Evolutionary conservation across 2,888 invertebrate genomes (phyloP), one percentile per base, ranked within the genome.

Genomic region (Epirrhoe alternata): DNA sequence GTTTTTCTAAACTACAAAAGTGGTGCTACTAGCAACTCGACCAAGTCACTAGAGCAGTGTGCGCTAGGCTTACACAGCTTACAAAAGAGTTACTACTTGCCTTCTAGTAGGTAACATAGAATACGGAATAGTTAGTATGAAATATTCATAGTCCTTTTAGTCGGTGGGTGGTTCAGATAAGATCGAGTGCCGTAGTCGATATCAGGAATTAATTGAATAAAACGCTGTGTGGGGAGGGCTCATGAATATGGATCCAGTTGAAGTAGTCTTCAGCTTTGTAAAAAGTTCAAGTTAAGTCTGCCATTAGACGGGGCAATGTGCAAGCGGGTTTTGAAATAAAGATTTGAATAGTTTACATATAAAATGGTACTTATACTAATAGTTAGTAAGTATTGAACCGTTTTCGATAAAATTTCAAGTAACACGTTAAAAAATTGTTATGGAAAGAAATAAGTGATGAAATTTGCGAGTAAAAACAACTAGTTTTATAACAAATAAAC

Each of bases 181-280:
- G 81, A 80, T 82, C 77, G 71, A 74, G 72, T 68, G 71, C 72
- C 24, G 24, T 61, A 65, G 72, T 59, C 68, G 74, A 72, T 90
- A 89, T 88, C 84, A 79, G 74, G 80, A 84, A 87, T 88, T 92
- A 92, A 92, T 92, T 90, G 89, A 90, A 92, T 90, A 87, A 89
- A 90, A 87, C 82, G 81, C 84, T 81, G 80, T 80, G 81, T 82
- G 81, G 81, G 81, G 79, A 78, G 74, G 78, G 71, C 78, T 88
- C 89, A 90, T 92, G 90, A 92, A 90, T 92, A 91, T 92, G 88
- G 83, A 90, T 87, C 76, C 75, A 69, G 75, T 75, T 83, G 78
- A 85, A 89, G 85, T 84, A 84, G 84, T 85, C 83, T 74, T 66
- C 68, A 69, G 82, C 81, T 85, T 80, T 85, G 85, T 83, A 84